Evolutionary conservation across 1,140 invertebrate genomes (phyloP).

Genomic region (Drosophila pseudoananassae): DNA sequence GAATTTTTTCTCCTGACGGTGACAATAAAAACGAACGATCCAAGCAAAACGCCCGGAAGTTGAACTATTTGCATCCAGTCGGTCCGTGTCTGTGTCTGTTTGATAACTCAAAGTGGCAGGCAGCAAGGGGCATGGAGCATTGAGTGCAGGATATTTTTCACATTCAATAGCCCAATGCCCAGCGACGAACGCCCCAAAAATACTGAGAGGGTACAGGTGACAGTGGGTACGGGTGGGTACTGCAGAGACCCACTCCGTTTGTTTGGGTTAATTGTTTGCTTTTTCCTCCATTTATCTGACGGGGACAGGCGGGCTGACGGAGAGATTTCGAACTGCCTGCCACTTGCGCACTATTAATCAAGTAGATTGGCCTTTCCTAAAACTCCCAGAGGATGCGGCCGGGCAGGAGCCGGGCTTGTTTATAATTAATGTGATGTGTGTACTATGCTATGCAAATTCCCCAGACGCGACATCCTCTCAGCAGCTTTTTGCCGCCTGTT

Average conservation of each 20-base stretch:
- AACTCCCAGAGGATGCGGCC: constrained; percentile 18
- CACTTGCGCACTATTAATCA: constrained; percentile 76
- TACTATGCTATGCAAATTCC: constrained; percentile 61
- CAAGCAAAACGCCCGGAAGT: constrained; percentile 51
- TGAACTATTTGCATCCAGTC: constrained; percentile 59
- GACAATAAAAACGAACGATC: constrained; percentile 71
- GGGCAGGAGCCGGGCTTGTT: constrained; percentile 48
- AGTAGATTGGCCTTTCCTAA: constrained; percentile 58
- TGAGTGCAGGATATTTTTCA: background rate
- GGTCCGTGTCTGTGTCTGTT: constrained; percentile 25
- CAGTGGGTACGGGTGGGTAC: constrained; percentile 3
- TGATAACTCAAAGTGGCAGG: constrained; percentile 38
- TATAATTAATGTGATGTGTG: constrained; percentile 75
- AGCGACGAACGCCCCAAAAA: background rate
- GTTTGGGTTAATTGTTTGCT: constrained; percentile 72
- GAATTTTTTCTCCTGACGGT: constrained; percentile 42
- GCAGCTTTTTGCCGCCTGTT: constrained; percentile 36
- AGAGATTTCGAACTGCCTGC: constrained; percentile 59
- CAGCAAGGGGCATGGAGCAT: background rate
- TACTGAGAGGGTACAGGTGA: constrained; percentile 51
- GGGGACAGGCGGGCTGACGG: constrained; percentile 48
- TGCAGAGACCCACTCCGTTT: constrained; percentile 11
- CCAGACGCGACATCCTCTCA: constrained; percentile 39
- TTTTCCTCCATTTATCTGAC: constrained; percentile 66
- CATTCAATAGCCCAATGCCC: background rate